Base-by-base conservation (phyloP, 2,888 invertebrate species). In the Seladonia tumulorum region DNA sequence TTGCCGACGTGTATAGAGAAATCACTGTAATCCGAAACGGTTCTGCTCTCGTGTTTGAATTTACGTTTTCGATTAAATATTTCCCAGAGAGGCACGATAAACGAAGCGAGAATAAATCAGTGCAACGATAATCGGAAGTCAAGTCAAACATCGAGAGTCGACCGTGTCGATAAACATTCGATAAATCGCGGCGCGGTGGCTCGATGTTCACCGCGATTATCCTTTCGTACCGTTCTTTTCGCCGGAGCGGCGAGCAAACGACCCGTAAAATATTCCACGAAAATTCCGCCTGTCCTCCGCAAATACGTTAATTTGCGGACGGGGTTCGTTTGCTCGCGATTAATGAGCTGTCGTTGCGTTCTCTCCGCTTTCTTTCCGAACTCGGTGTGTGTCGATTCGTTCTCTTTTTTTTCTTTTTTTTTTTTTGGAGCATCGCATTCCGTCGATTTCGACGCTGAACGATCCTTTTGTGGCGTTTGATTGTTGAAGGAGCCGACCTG, bases 401-500 rank as follows among this genome's bases (percentile, higher is more conserved):
- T 35, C 3, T 35, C 3, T 35, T 35, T 35, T 35, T 35, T 35
- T 35, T 35, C 3, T 35, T 35, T 35, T 2, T 2, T 35, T 35
- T 35, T 42, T 42, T 8, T 5, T 5, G 7, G 8, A 42, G 42
- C 8, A 7, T 42, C 2, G 42, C 42, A 2, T 42, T 42, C 42
- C 8, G 8, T 8, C 42, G 35, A 35, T 35, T 35, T 42, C 42
- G 42, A 42, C 5, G 8, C 42, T 8, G 42, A 53, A 53, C 53
- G 53, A 60, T 25, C 14, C 25, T 5, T 60, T 60, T 25, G 60
- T 12, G 29, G 29, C n/a, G 42, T 18, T n/a, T 42, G 29, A 71
- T 68, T 68, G 68, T 90, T 77, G 18, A 85, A 90, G 90, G 72
- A 73, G 87, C 92, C 5, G 93, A 94, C 84, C 81, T 93, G 8